A percentile compares a stretch with the other conserved stretches of the same genome.
Evolutionary conservation across 1,140 invertebrate species (phyloP).

Genomic region (Akabosia matsudoensis): DNA sequence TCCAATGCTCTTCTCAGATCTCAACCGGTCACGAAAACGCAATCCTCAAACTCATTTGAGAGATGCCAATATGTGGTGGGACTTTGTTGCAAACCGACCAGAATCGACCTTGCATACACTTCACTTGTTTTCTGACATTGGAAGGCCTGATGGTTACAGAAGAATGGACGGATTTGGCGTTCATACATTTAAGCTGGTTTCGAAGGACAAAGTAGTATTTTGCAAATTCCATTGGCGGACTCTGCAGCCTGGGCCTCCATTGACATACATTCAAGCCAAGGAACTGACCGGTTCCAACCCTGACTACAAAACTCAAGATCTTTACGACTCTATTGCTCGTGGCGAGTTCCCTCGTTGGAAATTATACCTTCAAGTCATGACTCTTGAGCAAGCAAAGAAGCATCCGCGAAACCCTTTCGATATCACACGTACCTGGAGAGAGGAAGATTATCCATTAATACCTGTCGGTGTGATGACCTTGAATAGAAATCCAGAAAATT

Average conservation of each 20-base stretch:
- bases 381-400: not conserved
- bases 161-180: constrained; percentile 66
- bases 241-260: constrained; percentile 65
- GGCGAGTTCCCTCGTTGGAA: constrained; percentile 31
- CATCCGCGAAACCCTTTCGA: constrained; percentile 16
- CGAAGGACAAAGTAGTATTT: constrained; percentile 54
- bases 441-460: constrained; percentile 57
- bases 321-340: constrained; percentile 22
- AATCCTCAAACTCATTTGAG: constrained; percentile 68
- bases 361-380: constrained; percentile 11
- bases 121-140: constrained; percentile 58
- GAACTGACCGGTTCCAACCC: constrained; percentile 63
- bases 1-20: constrained; percentile 62
- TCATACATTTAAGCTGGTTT: constrained; percentile 61
- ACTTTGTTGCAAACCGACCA: constrained; percentile 57
- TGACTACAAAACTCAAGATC: constrained; percentile 30
- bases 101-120: constrained; percentile 58
- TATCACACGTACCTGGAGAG: constrained; percentile 52
- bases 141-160: constrained; percentile 58
- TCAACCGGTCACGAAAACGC: constrained; percentile 63
- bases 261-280: constrained; percentile 59
- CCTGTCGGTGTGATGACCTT: constrained; percentile 58
- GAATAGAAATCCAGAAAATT: constrained; percentile 56
- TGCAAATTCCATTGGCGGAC: constrained; percentile 63
- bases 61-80: constrained; percentile 57